These are phyloP conservation scores for Coptotermes formosanus DNA, from an alignment of 1,140 invertebrate genomes.

Conservation along the genomic window DNA sequence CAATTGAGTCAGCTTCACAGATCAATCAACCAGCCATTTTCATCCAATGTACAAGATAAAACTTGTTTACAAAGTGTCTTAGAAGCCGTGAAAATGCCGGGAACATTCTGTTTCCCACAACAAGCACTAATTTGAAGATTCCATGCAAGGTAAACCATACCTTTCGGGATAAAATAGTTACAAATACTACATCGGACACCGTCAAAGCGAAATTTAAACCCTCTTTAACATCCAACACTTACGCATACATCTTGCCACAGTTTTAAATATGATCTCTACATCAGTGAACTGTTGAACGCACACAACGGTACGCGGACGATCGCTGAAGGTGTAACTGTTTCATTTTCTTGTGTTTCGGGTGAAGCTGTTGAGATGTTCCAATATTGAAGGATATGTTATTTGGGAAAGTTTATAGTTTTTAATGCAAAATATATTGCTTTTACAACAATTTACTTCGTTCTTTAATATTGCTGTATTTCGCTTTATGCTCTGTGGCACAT, in stretches of 20 bases:
- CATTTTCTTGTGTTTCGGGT: background rate
- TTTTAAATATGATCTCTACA: background rate
- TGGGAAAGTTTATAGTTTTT: background rate
- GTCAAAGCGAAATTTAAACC: background rate
- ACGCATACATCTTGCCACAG: background rate
- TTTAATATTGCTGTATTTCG: background rate
- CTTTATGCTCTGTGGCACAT: background rate
- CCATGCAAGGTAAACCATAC: background rate
- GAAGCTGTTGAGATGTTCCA: background rate
- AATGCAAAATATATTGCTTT: background rate
- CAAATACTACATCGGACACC: background rate
- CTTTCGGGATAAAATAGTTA: background rate
- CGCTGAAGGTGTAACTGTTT: background rate
- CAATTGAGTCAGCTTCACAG: background rate
- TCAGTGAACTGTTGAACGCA: background rate
- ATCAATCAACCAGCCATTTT: background rate
- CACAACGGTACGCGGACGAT: background rate
- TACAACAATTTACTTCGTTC: background rate
- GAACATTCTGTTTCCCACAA: background rate
- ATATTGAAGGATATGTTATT: background rate
- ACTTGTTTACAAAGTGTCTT: slow-evolving; percentile 11
- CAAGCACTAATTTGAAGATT: background rate
- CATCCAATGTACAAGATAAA: background rate
- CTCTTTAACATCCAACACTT: background rate
- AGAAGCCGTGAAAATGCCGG: slow-evolving; percentile 17